Evolutionary conservation across 2,888 invertebrate species (phyloP).

Genomic region (Tholera decimalis): DNA sequence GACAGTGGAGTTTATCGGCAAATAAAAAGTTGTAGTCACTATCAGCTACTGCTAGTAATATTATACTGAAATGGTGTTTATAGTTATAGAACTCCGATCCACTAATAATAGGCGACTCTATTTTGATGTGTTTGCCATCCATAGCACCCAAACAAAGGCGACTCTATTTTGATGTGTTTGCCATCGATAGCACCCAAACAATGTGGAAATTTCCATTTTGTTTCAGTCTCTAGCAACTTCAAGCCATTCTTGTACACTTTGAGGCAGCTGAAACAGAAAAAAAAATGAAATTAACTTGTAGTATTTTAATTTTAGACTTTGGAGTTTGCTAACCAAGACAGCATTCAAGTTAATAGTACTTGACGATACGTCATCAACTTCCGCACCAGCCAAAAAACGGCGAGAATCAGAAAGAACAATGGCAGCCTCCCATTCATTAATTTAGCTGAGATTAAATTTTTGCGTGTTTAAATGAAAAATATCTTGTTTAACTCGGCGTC

Average conservation of each 20-base stretch:
- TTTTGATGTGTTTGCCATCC: too few species aligned
- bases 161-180: conserved; percentile 57
- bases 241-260: conserved; percentile 59
- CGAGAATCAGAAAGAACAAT: conserved; percentile 46
- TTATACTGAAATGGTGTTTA: conserved; percentile 62
- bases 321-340: conserved; percentile 40
- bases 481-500: too few species aligned
- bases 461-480: too few species aligned
- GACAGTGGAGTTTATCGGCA: conserved; percentile 63
- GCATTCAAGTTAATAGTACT: conserved; percentile 34
- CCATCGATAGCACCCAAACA: conserved; percentile 34
- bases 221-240: conserved; percentile 43
- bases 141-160: too few species aligned
- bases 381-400: conserved; percentile 38
- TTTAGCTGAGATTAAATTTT: too few species aligned
- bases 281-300: conserved; percentile 46
- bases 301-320: conserved; percentile 45
- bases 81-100: conserved; percentile 65
- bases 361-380: too few species aligned
- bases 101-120: conserved; percentile 62
- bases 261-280: conserved; percentile 42
- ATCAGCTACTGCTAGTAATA: conserved; percentile 65
- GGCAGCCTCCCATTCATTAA: too few species aligned
- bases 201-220: conserved; percentile 49
- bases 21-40: conserved; percentile 57